These are phyloP conservation scores for Nannobrachium achirus DNA, from an alignment of 2,113 vertebrate genomes.

Conservation along the genomic window DNA sequence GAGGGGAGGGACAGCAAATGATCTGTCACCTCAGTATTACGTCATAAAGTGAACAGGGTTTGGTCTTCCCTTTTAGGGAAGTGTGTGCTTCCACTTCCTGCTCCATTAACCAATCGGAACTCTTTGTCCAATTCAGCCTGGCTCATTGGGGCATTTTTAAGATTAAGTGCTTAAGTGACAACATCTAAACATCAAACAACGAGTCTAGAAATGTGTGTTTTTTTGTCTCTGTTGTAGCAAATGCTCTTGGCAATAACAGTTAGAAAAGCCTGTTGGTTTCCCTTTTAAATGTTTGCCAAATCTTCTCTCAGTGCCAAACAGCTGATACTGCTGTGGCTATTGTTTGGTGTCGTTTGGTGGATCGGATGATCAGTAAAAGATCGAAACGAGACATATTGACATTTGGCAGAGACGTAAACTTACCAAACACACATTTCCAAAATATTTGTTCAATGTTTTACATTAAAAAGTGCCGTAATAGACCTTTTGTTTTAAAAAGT, in stretches of 20 bases:
- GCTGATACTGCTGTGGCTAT: no score
- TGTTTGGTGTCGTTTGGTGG: no score
- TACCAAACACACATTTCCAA: no score
- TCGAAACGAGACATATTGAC: no score
- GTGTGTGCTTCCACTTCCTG: slow-evolving; percentile 65
- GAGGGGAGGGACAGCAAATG: slow-evolving; percentile 18
- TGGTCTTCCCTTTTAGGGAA: slow-evolving; percentile 51
- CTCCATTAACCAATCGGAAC: slow-evolving; percentile 48
- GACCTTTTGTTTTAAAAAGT: slow-evolving; percentile 43
- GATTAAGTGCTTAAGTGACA: slow-evolving; percentile 68
- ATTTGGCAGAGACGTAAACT: no score
- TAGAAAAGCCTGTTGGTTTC: no score
- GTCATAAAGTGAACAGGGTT: slow-evolving; percentile 36
- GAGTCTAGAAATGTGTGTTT: no score
- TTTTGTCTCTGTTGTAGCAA: no score
- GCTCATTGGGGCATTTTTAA: slow-evolving; percentile 24
- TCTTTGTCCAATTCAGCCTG: slow-evolving; percentile 21
- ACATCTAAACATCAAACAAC: slow-evolving; percentile 6
- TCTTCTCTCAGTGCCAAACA: no score
- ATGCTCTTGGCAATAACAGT: no score
- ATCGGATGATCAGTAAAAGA: no score
- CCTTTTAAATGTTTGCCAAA: no score
- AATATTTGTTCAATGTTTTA: not conserved
- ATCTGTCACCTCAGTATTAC: slow-evolving; percentile 12
- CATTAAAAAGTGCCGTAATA: slow-evolving; percentile 63